Base-by-base conservation (phyloP, 2,888 invertebrate genomes). In the Ypsolopha scabrella region DNA sequence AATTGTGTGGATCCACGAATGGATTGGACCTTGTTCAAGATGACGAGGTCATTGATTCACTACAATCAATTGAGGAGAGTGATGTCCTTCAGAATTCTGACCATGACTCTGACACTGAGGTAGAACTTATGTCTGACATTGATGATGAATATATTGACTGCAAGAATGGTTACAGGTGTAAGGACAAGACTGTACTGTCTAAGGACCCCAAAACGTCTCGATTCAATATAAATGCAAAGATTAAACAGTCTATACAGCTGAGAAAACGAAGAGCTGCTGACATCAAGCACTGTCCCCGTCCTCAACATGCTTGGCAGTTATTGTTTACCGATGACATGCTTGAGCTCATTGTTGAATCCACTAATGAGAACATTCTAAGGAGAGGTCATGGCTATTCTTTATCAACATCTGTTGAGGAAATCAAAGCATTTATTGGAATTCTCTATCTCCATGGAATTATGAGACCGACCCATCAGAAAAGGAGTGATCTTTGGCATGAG, bases 11-110 rank as follows among this genome's bases (percentile, higher is more conserved):
- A 86, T 72, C 86, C 86, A 51, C 72, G 85, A 65, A 80, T 79
- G 78, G 85, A 86, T 74, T 86, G 76, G 74, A 76, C 62, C 71
- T 85, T 63, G 72, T 86, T 61, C 78, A 81, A 75, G 78, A 80
- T 55, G 77, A 74, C 67, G 75, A 85, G 61, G 72, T 77, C 54
- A 80, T 80, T 62, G 77, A 87, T 63, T 75, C 77, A 51, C 71
- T 83, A 52, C 81, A 86, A 64, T 67, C 70, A 54, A 70, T 64
- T 34, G 85, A 86, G 64, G 80, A 82, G 57, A 70, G 67, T 64
- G 80, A 86, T 63, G 63, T 72, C 51, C 60, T 80, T 51, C 74
- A 78, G 54, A 63, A 72, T 51, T 83, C 86, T 8, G 82, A 85
- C 57, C 82, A 81, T 58, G 74, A 85, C 46, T 82, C 80, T 33